These are phyloP conservation scores for Pedicia rivosa DNA, from an alignment of 2,888 invertebrate genomes.

Conservation along the genomic window DNA sequence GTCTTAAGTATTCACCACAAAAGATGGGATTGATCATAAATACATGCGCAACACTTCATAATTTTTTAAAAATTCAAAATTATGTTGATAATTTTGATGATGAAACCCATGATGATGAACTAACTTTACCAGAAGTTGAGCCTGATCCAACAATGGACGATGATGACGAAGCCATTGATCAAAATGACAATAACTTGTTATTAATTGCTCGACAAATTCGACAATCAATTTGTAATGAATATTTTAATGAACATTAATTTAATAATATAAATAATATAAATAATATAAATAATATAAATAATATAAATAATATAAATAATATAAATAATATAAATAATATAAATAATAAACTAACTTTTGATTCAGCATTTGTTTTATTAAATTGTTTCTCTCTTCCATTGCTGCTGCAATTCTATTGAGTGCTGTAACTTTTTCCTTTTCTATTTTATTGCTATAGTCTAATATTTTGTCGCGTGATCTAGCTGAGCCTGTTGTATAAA, in stretches of 20 bases:
- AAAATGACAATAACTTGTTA: not conserved
- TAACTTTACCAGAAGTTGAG: not conserved
- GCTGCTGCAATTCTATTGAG: no score
- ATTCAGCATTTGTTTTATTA: no score
- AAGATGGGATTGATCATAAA: not conserved
- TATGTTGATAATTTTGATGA: not conserved
- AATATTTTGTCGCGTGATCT: no score
- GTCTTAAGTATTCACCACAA: not conserved
- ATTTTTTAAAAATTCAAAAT: not conserved
- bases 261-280: not conserved
- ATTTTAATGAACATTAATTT: no score
- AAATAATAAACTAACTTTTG: no score
- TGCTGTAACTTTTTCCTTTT: no score
- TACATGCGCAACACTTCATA: not conserved
- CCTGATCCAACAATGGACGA: no score
- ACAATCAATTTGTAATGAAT: not conserved
- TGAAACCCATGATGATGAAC: no score
- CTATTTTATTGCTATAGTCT: no score
- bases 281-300: conserved; percentile 8
- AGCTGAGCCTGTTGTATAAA: no score
- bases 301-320: conserved; percentile 1
- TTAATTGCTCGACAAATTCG: not conserved
- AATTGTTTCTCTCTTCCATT: no score
- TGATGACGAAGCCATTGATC: not conserved
- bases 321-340: no score